Evolutionary conservation across 2,888 invertebrate species (phyloP).

Genomic region (Hemithea aestivaria): DNA sequence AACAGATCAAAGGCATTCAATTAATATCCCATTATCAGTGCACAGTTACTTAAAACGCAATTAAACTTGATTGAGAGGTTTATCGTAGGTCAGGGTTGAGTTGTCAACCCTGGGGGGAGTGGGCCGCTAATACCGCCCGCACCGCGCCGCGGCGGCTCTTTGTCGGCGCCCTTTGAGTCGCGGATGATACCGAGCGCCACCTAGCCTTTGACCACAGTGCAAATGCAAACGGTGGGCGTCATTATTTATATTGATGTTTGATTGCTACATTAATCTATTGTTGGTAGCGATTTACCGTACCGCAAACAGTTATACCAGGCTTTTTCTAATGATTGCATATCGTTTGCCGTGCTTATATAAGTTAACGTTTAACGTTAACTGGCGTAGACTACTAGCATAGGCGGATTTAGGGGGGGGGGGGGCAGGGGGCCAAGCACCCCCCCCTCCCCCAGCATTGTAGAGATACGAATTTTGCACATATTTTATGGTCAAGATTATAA

Average conservation of each 20-base stretch:
- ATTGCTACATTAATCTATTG: no score
- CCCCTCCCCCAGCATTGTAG: no score
- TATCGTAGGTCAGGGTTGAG: conserved; percentile 47
- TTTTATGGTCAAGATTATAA: no score
- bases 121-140: conserved; percentile 75
- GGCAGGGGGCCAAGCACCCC: no score
- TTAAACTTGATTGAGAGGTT: conserved; percentile 43
- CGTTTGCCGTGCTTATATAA: no score
- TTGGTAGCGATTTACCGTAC: no score
- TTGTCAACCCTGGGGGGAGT: conserved; percentile 57
- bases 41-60: conserved; percentile 40
- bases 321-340: no score
- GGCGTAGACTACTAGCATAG: no score
- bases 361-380: no score
- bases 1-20: conserved; percentile 27
- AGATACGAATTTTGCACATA: no score
- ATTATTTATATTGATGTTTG: background rate
- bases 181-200: conserved; percentile 59
- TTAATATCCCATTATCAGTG: conserved; percentile 31
- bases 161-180: conserved; percentile 76
- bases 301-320: no score
- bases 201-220: conserved; percentile 34
- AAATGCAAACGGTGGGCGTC: conserved; percentile 23
- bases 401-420: no score
- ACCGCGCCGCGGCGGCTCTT: conserved; percentile 66